Conservation (phyloP, 2,113 vertebrate species). For the Crypturellus undulatus region DNA sequence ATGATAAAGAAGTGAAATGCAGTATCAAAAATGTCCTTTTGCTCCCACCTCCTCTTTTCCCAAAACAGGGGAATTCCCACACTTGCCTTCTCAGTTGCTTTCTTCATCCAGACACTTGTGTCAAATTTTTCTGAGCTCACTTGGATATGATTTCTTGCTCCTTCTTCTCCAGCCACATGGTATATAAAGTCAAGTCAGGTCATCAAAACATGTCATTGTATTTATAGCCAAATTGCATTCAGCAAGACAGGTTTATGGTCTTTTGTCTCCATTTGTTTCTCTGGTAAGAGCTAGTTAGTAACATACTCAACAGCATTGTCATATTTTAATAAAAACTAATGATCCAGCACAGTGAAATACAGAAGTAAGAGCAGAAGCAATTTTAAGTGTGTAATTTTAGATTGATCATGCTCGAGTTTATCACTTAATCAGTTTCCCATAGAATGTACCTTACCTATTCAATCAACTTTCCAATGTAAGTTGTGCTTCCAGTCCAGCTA, state of each 20-base stretch:
- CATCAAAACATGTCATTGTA: not conserved
- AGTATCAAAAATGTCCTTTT: not conserved
- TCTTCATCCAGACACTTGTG: not conserved
- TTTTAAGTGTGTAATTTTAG: constrained; percentile 15
- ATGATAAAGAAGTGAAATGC: not conserved
- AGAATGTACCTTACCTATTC: not conserved
- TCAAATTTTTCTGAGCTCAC: not conserved
- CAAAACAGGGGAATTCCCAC: not conserved
- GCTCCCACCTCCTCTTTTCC: not conserved
- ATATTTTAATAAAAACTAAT: constrained; percentile 63
- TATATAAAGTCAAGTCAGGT: not conserved
- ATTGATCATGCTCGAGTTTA: constrained; percentile 16
- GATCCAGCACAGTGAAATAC: not conserved
- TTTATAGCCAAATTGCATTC: not conserved
- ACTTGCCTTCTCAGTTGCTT: not conserved
- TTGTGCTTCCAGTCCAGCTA: not conserved
- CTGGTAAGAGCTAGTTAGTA: not conserved
- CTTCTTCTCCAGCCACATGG: not conserved
- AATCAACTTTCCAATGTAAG: not conserved
- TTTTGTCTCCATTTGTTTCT: not conserved
- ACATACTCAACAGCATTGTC: not conserved
- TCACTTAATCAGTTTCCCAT: not conserved
- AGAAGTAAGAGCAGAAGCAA: not conserved
- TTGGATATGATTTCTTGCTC: not conserved
- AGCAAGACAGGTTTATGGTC: not conserved